Evolutionary conservation across 2,797 vertebrate species (phyloP), one percentile per base, ranked within the genome.

Genomic region (Sebastes reedi): DNA sequence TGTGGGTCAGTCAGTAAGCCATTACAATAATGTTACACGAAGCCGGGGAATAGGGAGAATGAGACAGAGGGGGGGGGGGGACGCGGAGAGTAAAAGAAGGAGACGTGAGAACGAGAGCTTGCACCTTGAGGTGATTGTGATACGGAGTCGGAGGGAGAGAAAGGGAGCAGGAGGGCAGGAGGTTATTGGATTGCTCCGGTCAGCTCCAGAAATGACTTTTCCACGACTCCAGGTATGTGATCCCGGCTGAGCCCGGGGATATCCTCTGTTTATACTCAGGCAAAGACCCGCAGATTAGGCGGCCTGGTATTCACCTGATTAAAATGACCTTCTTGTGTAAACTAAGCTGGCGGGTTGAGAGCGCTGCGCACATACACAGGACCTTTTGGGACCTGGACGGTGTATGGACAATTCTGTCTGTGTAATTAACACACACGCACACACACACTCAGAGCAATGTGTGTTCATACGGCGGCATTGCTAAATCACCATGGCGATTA

Each of bases 261-360:
- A 93, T 95, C 89, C 92, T 93, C 88, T 96, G 93, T 95, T 95
- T 95, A 94, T 93, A 85, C 92, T 92, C 83, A 69, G 85, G 88
- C 88, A 90, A 92, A 93, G 90, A 89, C 91, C 87, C 25, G 55
- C 83, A 93, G 92, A 95, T 95, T 94, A 95, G 92, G 83, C 79
- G 25, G 91, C 90, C 90, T 93, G 94, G 92, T 85, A 91, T 95
- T 95, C 91, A 88, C 89, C 89, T 95, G 92, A 95, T 95, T 94
- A 94, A 95, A 96, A 95, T 89, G 89, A 92, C 91, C 91, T 91
- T 88, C 90, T 94, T 92, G 80, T 94, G 88, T 95, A 95, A 95
- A 95, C 92, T 88, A 91, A 90, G 91, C 85, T 88, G 81, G 75
- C 59, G 56, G 79, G 55, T 73, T 77, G 88, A 77, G 90, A 88